phyloP scores from a whole-genome alignment of 92 coral and sea anemone species.

The Parazoanthus swiftii region DNA sequence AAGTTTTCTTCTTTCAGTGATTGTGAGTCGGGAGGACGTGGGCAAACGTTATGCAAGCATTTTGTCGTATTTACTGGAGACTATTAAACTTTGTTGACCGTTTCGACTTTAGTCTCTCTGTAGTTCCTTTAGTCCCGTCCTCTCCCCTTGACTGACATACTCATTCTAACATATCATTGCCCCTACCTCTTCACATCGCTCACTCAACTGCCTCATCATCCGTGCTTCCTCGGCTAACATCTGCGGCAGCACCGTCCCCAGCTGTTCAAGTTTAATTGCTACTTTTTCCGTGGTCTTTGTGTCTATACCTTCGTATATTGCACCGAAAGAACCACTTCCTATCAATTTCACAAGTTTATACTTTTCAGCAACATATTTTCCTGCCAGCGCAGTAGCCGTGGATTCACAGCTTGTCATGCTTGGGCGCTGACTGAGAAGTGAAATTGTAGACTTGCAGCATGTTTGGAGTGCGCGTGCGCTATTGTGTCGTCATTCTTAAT shows the following conservation, averaged over 20 bases:
- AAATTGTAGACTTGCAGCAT: neutral
- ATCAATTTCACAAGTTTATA: slow-evolving; percentile 55
- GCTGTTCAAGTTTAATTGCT: slow-evolving; percentile 66
- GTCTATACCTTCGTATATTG: slow-evolving; percentile 58
- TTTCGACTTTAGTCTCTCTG: no score
- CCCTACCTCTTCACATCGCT: slow-evolving; percentile 38
- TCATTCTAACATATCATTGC: neutral
- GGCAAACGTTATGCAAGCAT: neutral
- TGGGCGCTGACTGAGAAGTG: neutral
- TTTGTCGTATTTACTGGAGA: no score
- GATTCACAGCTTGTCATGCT: slow-evolving; percentile 43
- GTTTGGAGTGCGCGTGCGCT: slow-evolving; percentile 9
- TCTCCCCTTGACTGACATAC: no score
- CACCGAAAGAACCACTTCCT: slow-evolving; percentile 81
- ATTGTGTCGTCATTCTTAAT: slow-evolving; percentile 32
- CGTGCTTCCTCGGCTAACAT: slow-evolving; percentile 73
- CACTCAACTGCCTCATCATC: slow-evolving; percentile 56
- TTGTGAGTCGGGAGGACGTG: neutral
- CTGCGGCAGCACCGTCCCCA: slow-evolving; percentile 43
- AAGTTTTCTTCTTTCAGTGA: no score
- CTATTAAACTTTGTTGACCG: no score
- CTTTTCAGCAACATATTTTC: slow-evolving; percentile 52
- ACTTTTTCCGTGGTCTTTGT: slow-evolving; percentile 60
- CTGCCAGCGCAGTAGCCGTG: slow-evolving; percentile 26
- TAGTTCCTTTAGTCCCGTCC: no score